phyloP scores from a whole-genome alignment of 2,888 invertebrate genomes.

The Eurytoma californica region DNA sequence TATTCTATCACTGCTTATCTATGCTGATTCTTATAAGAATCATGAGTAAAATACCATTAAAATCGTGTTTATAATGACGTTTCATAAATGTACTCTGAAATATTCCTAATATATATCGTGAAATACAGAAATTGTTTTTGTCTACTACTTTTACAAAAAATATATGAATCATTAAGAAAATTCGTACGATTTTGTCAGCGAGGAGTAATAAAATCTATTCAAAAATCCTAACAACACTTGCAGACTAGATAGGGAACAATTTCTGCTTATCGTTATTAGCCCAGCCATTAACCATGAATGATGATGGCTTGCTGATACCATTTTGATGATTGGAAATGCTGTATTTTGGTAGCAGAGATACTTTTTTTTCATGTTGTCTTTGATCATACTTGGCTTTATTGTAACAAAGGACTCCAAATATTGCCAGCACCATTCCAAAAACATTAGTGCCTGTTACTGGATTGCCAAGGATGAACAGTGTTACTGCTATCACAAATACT shows the following conservation, averaged over 20 bases:
- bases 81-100: constrained; percentile 9
- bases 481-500: constrained; percentile 92
- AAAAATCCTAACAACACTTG: constrained; percentile 35
- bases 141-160: constrained; percentile 7
- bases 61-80: not conserved
- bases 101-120: constrained; percentile 37
- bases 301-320: constrained; percentile 55
- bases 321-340: constrained; percentile 61
- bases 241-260: constrained; percentile 66
- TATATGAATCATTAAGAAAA: constrained; percentile 50
- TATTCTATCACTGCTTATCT: not conserved
- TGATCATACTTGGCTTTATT: constrained; percentile 90
- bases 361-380: constrained; percentile 76
- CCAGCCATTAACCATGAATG: constrained; percentile 68
- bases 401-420: constrained; percentile 92
- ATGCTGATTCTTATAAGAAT: not conserved
- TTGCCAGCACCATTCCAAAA: constrained; percentile 92
- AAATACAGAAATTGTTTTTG: constrained; percentile 10
- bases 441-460: constrained; percentile 92
- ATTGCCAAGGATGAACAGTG: constrained; percentile 90
- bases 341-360: constrained; percentile 74
- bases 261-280: constrained; percentile 60
- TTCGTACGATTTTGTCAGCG: constrained; percentile 54
- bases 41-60: not conserved
- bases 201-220: constrained; percentile 20